Evolutionary conservation across 1,140 invertebrate genomes (phyloP), one percentile per base, ranked within the genome.

Genomic region (Pseudomyrmex sp.): DNA sequence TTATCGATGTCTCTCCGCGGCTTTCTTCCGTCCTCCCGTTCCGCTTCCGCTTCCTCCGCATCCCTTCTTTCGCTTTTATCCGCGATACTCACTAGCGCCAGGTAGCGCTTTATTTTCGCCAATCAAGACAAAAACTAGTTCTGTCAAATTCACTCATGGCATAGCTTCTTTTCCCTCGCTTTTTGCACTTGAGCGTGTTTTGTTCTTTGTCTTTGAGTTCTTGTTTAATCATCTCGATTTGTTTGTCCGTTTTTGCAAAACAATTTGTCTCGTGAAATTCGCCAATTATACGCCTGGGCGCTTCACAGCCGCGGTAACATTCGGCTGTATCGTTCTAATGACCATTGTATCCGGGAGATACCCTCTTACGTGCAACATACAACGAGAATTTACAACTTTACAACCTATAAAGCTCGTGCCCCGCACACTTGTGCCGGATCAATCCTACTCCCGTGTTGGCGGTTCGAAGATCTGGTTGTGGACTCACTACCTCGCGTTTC

Each of bases 1-100:
- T 94, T 93, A 94, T 94, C 92, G 92, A 90, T 91, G 91, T 89
- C 88, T 89, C 89, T 87, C 86, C 85, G 83, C 90, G 26, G 87
- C 73, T 89, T 85, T 84, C 75, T 82, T 76, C 80, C 74, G 54
- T n/a, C 54, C 69, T 63, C 23, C n/a, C 15, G 54, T 73, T 62
- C 26, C 68, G 46, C 9, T 18, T 54, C 58, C 50, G 48, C 80
- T 68, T 54, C 82, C 46, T 63, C 58, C 54, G 23, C 46, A 23
- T 65, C 15, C 48, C 52, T 52, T 62, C 9, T 54, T 65, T 82
- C 74, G 20, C 13, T 7, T 58, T 54, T 77, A 20, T 58, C 76
- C 54, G 46, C 50, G 35, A 56, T 54, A 50, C 58, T 58, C 59
- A 56, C 35, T 52, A 20, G 26, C 46, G 18, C 46, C 35, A 23